These are phyloP conservation scores for Maniola jurtina DNA, from an alignment of 1,140 invertebrate genomes.

Conservation along the genomic window DNA sequence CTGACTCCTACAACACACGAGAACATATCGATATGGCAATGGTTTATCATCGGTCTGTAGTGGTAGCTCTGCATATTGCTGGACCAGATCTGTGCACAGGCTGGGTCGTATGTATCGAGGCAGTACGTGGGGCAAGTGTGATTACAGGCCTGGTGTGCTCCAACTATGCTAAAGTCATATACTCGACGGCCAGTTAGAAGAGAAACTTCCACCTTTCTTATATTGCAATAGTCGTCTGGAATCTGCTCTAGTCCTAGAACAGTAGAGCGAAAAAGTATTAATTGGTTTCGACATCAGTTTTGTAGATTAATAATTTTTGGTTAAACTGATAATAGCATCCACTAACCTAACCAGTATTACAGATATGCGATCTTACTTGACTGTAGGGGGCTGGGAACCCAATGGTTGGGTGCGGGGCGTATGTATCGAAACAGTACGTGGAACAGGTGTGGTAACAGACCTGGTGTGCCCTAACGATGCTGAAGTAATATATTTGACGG, in stretches of 20 bases:
- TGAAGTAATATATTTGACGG: constrained; percentile 39
- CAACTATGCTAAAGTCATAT: constrained; percentile 52
- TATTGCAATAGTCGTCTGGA: constrained; percentile 38
- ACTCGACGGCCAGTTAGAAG: constrained; percentile 38
- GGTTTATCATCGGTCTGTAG: constrained; percentile 60
- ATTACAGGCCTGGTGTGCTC: constrained; percentile 58
- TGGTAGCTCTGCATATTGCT: constrained; percentile 34
- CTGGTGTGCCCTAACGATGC: constrained; percentile 53
- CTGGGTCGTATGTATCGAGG: constrained; percentile 58
- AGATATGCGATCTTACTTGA: too few relatives aligned
- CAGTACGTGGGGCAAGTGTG: constrained; percentile 66
- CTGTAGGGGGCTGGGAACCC: too few relatives aligned
- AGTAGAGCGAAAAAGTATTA: too few relatives aligned
- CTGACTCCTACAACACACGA: constrained; percentile 60
- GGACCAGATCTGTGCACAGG: constrained; percentile 60
- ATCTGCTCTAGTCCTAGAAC: constrained; percentile 46
- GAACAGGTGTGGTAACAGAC: constrained; percentile 65
- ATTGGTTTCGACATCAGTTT: too few relatives aligned
- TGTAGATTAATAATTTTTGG: too few relatives aligned
- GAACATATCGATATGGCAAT: constrained; percentile 65
- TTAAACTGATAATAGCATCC: too few relatives aligned
- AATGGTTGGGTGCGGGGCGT: too few relatives aligned
- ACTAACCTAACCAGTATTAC: too few relatives aligned
- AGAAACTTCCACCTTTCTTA: constrained; percentile 25
- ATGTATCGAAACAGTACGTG: constrained; percentile 57